Evolutionary conservation across 1,140 invertebrate genomes (phyloP).

Genomic region (Brachionus plicatilis): DNA sequence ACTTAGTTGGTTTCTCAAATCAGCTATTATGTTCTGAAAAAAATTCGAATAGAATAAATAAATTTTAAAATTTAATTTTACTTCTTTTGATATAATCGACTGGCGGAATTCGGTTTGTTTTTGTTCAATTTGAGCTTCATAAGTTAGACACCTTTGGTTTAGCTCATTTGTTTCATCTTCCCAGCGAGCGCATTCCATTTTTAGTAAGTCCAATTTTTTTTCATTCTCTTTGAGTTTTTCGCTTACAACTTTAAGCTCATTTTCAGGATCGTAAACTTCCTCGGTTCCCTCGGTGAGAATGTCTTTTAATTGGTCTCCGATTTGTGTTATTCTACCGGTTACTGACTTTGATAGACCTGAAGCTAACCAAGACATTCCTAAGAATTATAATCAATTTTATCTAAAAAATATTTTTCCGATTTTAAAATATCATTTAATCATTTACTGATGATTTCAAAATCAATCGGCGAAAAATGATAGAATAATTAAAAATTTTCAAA

Average conservation of each 20-base stretch:
- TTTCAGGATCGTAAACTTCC: slow-evolving; percentile 16
- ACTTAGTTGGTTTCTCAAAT: neutral
- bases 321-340: slow-evolving; percentile 7
- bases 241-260: slow-evolving; percentile 12
- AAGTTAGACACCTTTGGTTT: neutral
- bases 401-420: neutral
- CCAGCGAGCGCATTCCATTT: slow-evolving; percentile 28
- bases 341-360: slow-evolving; percentile 24
- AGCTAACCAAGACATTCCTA: slow-evolving; percentile 26
- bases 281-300: slow-evolving; percentile 32
- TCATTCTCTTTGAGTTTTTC: slow-evolving; percentile 33
- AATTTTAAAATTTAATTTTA: neutral
- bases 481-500: too few species aligned
- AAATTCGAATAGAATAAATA: neutral
- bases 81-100: neutral
- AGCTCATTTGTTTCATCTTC: slow-evolving; percentile 30
- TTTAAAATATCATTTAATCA: neutral
- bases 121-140: slow-evolving; percentile 31
- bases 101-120: neutral
- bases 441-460: neutral
- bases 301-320: slow-evolving; percentile 33
- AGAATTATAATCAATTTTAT: neutral
- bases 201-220: neutral
- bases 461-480: too few species aligned
- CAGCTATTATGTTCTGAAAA: neutral